phyloP scores from a whole-genome alignment of 1,140 invertebrate genomes.

The Aphaenogaster rudis region DNA sequence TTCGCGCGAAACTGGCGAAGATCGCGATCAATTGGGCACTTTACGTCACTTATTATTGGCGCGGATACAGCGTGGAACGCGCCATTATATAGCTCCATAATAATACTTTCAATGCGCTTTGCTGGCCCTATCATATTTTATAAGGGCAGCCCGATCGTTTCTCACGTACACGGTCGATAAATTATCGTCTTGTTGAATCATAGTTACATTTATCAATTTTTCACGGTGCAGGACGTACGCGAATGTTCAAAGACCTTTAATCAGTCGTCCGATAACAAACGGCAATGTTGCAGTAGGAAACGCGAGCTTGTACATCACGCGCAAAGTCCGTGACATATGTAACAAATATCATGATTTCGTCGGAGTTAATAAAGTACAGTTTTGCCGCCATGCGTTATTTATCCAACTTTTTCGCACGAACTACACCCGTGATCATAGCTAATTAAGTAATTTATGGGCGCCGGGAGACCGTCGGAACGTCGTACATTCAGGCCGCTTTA shows the following conservation, averaged over 20 bases:
- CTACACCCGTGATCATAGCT: constrained; percentile 11
- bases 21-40: constrained; percentile 63
- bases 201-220: constrained; percentile 48
- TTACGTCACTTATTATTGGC: constrained; percentile 61
- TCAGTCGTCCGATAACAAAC: background rate
- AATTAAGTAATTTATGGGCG: constrained; percentile 56
- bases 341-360: constrained; percentile 12
- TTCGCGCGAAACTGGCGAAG: constrained; percentile 55
- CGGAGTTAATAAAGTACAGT: constrained; percentile 39
- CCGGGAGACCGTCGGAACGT: constrained; percentile 10
- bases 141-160: constrained; percentile 35
- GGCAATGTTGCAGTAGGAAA: background rate
- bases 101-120: constrained; percentile 58
- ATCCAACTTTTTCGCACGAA: constrained; percentile 45
- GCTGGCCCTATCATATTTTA: constrained; percentile 55
- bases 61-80: constrained; percentile 34
- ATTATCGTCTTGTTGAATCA: constrained; percentile 46
- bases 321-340: background rate
- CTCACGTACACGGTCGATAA: constrained; percentile 29
- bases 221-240: background rate
- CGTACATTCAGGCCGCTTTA: constrained; percentile 24
- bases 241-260: background rate
- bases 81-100: constrained; percentile 52
- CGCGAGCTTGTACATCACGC: background rate
- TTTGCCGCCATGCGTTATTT: constrained; percentile 27